phyloP scores from a whole-genome alignment of 2,113 vertebrate species.

The Rhinoptilus africanus region DNA sequence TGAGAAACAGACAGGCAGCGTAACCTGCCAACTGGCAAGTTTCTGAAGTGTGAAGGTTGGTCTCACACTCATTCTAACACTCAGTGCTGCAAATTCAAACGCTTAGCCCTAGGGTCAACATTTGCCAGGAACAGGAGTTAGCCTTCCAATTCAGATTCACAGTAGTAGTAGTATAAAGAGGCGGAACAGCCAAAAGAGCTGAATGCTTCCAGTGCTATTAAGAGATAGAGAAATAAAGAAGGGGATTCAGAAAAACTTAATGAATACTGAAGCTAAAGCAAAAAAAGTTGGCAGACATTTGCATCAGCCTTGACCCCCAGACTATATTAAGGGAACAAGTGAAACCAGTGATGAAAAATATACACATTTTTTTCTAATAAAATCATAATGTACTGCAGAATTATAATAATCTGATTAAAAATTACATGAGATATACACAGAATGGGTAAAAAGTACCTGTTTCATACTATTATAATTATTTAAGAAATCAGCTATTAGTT shows the following conservation, averaged over 20 bases:
- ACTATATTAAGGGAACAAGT: neutral
- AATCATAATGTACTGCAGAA: neutral
- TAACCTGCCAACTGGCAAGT: constrained; percentile 67
- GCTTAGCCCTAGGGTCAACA: constrained; percentile 23
- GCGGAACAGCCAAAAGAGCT: neutral
- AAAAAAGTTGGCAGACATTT: neutral
- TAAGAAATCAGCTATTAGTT: neutral
- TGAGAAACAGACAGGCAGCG: constrained; percentile 63
- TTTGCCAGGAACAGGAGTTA: constrained; percentile 30
- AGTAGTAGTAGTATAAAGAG: neutral
- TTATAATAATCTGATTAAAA: neutral
- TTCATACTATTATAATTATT: neutral
- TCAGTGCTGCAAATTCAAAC: constrained; percentile 33
- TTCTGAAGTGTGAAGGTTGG: constrained; percentile 68
- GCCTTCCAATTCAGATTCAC: constrained; percentile 19
- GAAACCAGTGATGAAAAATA: neutral
- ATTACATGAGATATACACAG: neutral
- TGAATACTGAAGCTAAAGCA: neutral
- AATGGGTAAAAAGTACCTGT: neutral
- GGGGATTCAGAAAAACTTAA: neutral
- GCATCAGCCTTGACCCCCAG: neutral
- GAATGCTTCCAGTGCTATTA: neutral
- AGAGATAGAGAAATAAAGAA: neutral
- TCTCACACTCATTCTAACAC: constrained; percentile 62
- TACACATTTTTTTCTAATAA: neutral